Conservation (phyloP, 2,113 vertebrate genomes). For the Hymenochirus boettgeri region DNA sequence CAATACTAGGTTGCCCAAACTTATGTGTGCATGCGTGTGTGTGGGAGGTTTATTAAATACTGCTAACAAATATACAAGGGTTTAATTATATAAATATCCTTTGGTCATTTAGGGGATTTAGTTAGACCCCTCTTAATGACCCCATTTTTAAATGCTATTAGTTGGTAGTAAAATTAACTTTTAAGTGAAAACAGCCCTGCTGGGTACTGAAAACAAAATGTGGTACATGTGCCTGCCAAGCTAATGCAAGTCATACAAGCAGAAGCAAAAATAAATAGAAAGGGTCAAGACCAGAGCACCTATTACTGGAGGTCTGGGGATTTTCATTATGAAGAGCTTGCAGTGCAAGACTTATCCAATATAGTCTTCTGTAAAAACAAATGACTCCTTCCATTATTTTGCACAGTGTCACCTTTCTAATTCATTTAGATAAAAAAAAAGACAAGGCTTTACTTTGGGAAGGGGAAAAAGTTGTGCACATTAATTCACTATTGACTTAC, state of each 20-base stretch:
- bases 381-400: no score
- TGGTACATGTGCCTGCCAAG: conserved; percentile 13
- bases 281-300: neutral
- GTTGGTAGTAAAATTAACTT: conserved; percentile 15
- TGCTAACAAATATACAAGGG: conserved; percentile 11
- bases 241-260: neutral
- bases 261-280: neutral
- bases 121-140: conserved; percentile 20
- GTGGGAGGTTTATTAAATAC: neutral
- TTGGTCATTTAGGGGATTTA: conserved; percentile 25
- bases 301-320: neutral
- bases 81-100: neutral
- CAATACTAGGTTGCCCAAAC: neutral
- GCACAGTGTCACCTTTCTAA: conserved; percentile 31
- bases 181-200: conserved; percentile 23
- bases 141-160: conserved; percentile 20
- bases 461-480: conserved; percentile 7
- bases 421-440: conserved; percentile 29
- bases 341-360: no score
- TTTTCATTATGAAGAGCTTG: no score
- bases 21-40: neutral
- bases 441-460: conserved; percentile 13
- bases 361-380: no score
- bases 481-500: conserved; percentile 37
- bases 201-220: conserved; percentile 21